phyloP scores from a whole-genome alignment of 2,113 vertebrate genomes.

The Drymodes brunneopygia region DNA sequence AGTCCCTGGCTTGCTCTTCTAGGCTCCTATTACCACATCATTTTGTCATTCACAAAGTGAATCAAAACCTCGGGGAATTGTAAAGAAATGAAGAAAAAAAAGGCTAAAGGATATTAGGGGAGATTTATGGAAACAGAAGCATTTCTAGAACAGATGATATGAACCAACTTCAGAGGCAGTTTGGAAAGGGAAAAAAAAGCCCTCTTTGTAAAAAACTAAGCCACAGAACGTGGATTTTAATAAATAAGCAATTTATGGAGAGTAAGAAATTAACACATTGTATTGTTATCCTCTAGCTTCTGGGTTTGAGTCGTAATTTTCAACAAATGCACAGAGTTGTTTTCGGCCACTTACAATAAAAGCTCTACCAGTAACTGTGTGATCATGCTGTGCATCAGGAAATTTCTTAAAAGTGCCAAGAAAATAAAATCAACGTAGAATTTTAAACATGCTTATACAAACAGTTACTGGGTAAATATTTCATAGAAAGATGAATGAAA shows the following conservation, averaged over 20 bases:
- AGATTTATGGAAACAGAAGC: conserved; percentile 25
- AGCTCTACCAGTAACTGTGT: not conserved
- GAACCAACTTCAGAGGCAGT: not conserved
- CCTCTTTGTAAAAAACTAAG: not conserved
- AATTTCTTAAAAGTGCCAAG: not conserved
- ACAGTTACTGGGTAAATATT: not conserved
- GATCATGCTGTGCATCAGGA: conserved; percentile 23
- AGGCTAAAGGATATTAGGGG: not conserved
- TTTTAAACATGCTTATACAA: conserved; percentile 13
- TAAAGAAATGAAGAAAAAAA: not conserved
- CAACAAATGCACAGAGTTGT: not conserved
- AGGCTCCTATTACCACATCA: not conserved
- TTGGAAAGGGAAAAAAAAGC: not conserved
- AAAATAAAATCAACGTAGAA: not conserved
- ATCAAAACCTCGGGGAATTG: not conserved
- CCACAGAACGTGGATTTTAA: not conserved
- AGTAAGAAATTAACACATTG: not conserved
- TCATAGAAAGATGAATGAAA: not conserved
- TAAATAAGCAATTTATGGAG: not conserved
- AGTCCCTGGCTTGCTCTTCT: not conserved
- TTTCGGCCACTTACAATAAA: conserved; percentile 8
- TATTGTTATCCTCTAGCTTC: conserved; percentile 3
- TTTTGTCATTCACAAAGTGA: not conserved
- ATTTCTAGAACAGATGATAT: not conserved
- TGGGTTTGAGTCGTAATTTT: conserved; percentile 8